These are phyloP conservation scores for Mactromeris polynyma DNA, from an alignment of 2,888 invertebrate species.

Conservation along the genomic window DNA sequence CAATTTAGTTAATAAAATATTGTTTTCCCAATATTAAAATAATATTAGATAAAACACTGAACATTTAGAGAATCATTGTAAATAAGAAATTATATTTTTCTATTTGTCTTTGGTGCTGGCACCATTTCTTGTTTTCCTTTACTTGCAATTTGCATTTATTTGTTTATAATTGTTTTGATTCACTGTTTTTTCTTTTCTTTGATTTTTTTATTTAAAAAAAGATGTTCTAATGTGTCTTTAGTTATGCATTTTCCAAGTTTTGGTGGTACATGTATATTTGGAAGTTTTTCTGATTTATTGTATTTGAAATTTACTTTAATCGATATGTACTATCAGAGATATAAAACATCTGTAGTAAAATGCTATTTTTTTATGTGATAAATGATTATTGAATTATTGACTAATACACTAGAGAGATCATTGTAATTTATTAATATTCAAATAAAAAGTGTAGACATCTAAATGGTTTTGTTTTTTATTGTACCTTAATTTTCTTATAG, in stretches of 20 bases:
- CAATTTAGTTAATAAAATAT: background rate
- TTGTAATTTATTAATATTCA: background rate
- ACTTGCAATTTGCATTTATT: constrained; percentile 1
- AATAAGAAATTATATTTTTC: constrained; percentile 1
- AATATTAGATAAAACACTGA: background rate
- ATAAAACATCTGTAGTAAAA: background rate
- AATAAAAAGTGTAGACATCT: background rate
- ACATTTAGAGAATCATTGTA: background rate
- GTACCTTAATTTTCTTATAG: no score
- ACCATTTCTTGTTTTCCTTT: constrained; percentile 6
- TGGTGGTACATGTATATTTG: background rate
- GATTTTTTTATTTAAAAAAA: background rate
- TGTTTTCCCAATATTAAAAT: background rate
- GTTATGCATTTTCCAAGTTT: background rate
- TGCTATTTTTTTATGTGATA: background rate
- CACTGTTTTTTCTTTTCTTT: background rate
- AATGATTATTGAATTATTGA: background rate
- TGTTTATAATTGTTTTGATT: background rate
- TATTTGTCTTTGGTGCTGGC: constrained; percentile 12
- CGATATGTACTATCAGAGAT: background rate
- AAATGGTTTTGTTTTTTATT: background rate
- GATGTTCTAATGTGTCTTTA: background rate
- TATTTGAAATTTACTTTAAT: background rate
- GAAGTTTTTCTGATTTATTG: background rate
- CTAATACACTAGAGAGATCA: background rate